Base-by-base conservation (phyloP, 2,797 vertebrate genomes). In the Pelodytes ibericus region DNA sequence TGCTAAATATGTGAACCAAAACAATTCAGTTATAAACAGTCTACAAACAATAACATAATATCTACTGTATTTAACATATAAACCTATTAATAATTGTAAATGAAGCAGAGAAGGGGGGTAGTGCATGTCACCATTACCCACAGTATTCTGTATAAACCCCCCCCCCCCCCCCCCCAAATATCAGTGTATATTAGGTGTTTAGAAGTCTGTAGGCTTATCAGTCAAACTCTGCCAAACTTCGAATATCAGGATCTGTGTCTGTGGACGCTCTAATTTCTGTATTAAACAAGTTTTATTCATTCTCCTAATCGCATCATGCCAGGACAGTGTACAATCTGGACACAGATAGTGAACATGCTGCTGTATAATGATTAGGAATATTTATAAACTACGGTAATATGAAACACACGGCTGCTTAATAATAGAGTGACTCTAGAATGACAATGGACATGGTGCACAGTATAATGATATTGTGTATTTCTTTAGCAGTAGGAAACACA, bases 381-480 rank as follows among this genome's bases (percentile, higher is more conserved):
- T 51, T n/a, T 53, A 68, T 27, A 33, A 13, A 24, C 65, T 30
- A n/a, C n/a, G n/a, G n/a, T n/a, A 24, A 31, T 47, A 24, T 1
- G 33, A 36, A 22, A 8, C 5, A 56, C 3, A 22, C 20, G 22
- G 51, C n/a, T 56, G 51, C 16, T 13, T 16, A 16, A 49, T 49
- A 49, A 4, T 51, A 18, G 5, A 51, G 5, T 51, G 16, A 18
- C n/a, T 59, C 31, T 70, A 41, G 25, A 59, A 26, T 22, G 39
- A 41, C 53, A 60, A 15, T 58, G 20, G n/a, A 25, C 24, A 24
- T 39, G 29, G 15, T 56, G 20, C 31, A 41, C 57, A 60, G 29
- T 33, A 61, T 49, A 39, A 24, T 29, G 47, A 20, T 59, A 41
- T 49, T 16, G 33, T 64, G n/a, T n/a, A n/a, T n/a, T n/a, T n/a